These are phyloP conservation scores for Periplaneta americana DNA, from an alignment of 1,140 invertebrate genomes.

Conservation along the genomic window DNA sequence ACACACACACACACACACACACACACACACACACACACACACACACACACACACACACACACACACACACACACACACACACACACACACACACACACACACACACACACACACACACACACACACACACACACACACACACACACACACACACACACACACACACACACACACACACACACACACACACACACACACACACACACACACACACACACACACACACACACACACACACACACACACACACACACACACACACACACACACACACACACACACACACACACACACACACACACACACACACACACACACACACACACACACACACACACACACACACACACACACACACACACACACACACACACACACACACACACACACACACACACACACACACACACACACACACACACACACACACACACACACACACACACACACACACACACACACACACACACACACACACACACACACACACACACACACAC, in stretches of 20 bases:
- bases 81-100: no score
- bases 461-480: constrained; percentile 16
- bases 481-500: constrained; percentile 16
- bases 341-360: constrained; percentile 16
- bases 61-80: no score
- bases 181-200: no score
- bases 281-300: constrained; percentile 11
- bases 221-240: constrained; percentile 11
- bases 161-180: no score
- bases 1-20: no score
- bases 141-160: no score
- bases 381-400: constrained; percentile 16
- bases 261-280: constrained; percentile 11
- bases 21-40: no score
- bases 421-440: constrained; percentile 16
- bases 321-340: constrained; percentile 16
- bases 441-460: constrained; percentile 16
- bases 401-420: constrained; percentile 16
- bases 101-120: no score
- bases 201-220: no score
- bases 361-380: constrained; percentile 16
- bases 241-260: constrained; percentile 11
- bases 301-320: constrained; percentile 14
- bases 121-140: no score
- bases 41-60: no score